Percentiles rank a stretch among this genome's conserved stretches.
Conservation (phyloP, 2,797 vertebrate species). For the Bufotes viridis region DNA sequence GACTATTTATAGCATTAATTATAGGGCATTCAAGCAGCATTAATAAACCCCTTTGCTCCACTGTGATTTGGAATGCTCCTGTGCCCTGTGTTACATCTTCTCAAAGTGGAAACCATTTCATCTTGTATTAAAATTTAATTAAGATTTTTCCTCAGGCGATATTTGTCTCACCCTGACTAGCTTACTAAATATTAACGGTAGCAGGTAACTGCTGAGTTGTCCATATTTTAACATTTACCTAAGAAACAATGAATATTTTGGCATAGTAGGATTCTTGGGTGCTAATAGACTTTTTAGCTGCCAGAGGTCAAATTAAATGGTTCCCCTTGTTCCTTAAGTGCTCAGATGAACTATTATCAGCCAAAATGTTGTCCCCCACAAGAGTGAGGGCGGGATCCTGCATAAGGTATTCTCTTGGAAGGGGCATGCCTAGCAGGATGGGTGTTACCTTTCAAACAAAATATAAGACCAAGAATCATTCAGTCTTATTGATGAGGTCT, state of each 20-base stretch:
- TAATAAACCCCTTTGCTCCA: not conserved
- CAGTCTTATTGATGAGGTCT: too few relatives aligned
- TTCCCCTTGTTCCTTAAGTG: too few relatives aligned
- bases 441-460: too few relatives aligned
- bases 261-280: not conserved
- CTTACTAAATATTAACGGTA: not conserved
- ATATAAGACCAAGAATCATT: too few relatives aligned
- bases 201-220: not conserved
- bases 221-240: not conserved
- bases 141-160: not conserved
- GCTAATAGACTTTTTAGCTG: not conserved
- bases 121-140: not conserved
- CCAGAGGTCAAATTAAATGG: too few relatives aligned
- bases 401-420: too few relatives aligned
- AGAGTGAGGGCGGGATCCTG: too few relatives aligned
- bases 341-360: too few relatives aligned
- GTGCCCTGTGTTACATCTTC: not conserved
- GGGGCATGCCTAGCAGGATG: too few relatives aligned
- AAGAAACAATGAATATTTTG: not conserved
- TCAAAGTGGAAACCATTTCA: not conserved
- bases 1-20: conserved; percentile 5
- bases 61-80: not conserved
- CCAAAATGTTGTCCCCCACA: too few relatives aligned
- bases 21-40: not conserved
- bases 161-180: not conserved